Evolutionary conservation across 2,113 vertebrate genomes (phyloP).

Genomic region (Ceuthmochares aereus): DNA sequence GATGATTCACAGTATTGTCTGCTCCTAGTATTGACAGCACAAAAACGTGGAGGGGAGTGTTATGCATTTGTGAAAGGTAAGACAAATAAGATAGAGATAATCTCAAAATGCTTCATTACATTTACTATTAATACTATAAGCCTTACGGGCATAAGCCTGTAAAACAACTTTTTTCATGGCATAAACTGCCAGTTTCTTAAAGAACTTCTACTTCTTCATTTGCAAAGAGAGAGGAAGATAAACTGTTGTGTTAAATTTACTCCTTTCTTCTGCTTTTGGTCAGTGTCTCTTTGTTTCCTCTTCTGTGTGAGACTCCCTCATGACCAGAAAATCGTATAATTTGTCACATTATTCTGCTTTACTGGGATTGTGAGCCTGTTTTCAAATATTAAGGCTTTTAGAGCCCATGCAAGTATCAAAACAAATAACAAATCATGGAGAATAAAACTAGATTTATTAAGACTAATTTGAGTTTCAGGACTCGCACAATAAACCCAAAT

Average conservation of each 20-base stretch:
- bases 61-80: not conserved
- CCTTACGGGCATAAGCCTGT: not conserved
- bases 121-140: not conserved
- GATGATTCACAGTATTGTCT: not conserved
- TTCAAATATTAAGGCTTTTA: slow-evolving; percentile 11
- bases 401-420: slow-evolving; percentile 12
- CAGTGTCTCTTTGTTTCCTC: not conserved
- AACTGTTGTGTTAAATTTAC: not conserved
- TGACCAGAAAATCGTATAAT: not conserved
- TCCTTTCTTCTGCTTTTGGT: not conserved
- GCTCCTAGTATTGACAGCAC: not conserved
- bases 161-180: not conserved
- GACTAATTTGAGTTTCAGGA: not conserved
- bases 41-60: not conserved
- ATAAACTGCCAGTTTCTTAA: not conserved
- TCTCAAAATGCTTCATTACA: not conserved
- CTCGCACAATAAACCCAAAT: not conserved
- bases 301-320: not conserved
- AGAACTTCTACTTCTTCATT: not conserved
- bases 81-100: not conserved
- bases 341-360: not conserved
- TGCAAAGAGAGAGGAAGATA: not conserved
- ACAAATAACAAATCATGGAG: not conserved
- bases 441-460: not conserved
- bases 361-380: not conserved